These are phyloP conservation scores for Nemotelus nigrinus DNA, from an alignment of 2,888 invertebrate genomes.

Conservation along the genomic window DNA sequence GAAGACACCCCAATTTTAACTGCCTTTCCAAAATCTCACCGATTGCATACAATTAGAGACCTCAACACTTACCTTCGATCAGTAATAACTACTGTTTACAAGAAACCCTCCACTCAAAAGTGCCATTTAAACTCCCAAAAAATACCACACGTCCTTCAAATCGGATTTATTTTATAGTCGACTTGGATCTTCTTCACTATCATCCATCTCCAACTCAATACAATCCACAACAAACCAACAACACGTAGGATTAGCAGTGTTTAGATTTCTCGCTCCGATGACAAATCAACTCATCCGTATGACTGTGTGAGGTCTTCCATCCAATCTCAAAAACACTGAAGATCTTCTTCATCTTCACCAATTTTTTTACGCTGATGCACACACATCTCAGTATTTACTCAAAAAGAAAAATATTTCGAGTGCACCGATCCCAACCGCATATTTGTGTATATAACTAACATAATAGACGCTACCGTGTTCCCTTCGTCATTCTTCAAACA, in stretches of 20 bases:
- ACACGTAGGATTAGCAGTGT: conserved; percentile 61
- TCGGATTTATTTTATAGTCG: no score
- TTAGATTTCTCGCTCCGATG: conserved; percentile 62
- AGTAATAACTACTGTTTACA: no score
- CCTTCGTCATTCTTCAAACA: not conserved
- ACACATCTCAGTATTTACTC: conserved; percentile 37
- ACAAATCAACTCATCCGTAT: conserved; percentile 43
- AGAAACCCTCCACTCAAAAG: no score
- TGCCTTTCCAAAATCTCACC: no score
- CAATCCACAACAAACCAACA: not conserved
- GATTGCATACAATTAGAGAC: no score
- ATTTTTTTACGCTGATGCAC: not conserved
- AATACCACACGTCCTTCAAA: no score
- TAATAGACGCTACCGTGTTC: conserved; percentile 24
- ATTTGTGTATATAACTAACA: conserved; percentile 14
- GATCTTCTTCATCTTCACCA: conserved; percentile 18
- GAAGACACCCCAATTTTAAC: no score
- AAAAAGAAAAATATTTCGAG: conserved; percentile 41
- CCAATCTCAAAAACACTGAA: conserved; percentile 19
- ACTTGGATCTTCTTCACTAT: no score
- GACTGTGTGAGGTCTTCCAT: conserved; percentile 42
- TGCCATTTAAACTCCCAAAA: no score
- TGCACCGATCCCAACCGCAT: conserved; percentile 32
- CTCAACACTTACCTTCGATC: no score
- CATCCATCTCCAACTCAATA: no score